Conservation (phyloP, 1,140 invertebrate genomes). For the Drosophila ogumai region DNA sequence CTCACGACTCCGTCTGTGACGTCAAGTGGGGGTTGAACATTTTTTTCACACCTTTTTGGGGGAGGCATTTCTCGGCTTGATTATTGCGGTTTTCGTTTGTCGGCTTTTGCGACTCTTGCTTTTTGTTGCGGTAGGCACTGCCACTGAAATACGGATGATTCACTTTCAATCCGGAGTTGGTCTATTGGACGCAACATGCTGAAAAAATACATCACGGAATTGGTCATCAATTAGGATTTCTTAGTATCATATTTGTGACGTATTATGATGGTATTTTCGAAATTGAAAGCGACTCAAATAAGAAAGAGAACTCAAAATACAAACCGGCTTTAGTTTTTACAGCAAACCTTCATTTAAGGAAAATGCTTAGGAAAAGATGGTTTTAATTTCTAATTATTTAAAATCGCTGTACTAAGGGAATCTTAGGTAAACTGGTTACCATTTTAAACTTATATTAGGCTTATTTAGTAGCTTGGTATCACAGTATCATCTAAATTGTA, state of each 20-base stretch:
- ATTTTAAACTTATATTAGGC: too few species aligned
- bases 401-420: too few species aligned
- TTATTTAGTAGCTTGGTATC: too few species aligned
- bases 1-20: conserved; percentile 19
- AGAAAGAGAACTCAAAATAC: not conserved
- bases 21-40: conserved; percentile 26
- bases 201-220: conserved; percentile 1
- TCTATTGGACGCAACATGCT: not conserved
- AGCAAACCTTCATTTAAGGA: not conserved
- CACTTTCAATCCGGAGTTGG: conserved; percentile 12
- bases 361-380: not conserved
- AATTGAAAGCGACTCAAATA: too few species aligned
- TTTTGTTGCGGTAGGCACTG: conserved; percentile 60
- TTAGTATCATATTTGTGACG: conserved; percentile 19
- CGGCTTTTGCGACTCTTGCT: conserved; percentile 21
- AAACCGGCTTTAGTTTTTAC: not conserved
- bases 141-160: conserved; percentile 8
- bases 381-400: not conserved
- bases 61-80: conserved; percentile 4
- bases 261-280: not conserved
- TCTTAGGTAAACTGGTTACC: too few species aligned
- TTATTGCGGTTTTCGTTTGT: conserved; percentile 16
- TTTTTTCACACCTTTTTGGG: conserved; percentile 18
- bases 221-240: conserved; percentile 29
- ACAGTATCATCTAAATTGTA: too few species aligned